Conservation (phyloP, 1,140 invertebrate species). For the Lutraria rhynchaena region DNA sequence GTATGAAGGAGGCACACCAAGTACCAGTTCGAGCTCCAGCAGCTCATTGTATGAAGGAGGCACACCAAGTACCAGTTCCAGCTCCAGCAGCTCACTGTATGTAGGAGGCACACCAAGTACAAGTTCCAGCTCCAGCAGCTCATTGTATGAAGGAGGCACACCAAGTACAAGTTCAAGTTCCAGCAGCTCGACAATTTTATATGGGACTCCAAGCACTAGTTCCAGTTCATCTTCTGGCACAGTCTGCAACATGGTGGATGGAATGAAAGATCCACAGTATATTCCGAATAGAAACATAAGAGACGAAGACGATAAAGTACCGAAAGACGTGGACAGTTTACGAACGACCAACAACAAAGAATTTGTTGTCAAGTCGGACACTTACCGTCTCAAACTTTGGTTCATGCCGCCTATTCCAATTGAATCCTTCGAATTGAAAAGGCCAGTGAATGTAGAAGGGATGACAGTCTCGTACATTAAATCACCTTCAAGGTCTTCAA, state of each 20-base stretch:
- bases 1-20: too few relatives aligned
- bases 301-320: neutral
- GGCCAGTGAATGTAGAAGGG: neutral
- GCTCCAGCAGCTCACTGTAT: too few relatives aligned
- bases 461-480: conserved; percentile 11
- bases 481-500: neutral
- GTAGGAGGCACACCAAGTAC: too few relatives aligned
- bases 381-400: neutral
- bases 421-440: neutral
- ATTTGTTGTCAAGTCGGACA: neutral
- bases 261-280: conserved; percentile 18
- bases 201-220: too few relatives aligned
- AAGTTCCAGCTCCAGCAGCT: too few relatives aligned
- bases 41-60: too few relatives aligned
- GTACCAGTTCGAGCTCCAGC: too few relatives aligned
- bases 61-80: too few relatives aligned
- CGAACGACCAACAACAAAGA: neutral
- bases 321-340: neutral
- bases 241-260: neutral
- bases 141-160: too few relatives aligned
- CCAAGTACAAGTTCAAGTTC: too few relatives aligned
- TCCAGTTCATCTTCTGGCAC: neutral
- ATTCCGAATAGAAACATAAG: conserved; percentile 23
- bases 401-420: conserved; percentile 10
- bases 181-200: too few relatives aligned